A percentile compares a stretch with the other conserved stretches of the same genome.
Conservation (phyloP, 1,140 invertebrate species). For the Zaprionus nigranus region DNA sequence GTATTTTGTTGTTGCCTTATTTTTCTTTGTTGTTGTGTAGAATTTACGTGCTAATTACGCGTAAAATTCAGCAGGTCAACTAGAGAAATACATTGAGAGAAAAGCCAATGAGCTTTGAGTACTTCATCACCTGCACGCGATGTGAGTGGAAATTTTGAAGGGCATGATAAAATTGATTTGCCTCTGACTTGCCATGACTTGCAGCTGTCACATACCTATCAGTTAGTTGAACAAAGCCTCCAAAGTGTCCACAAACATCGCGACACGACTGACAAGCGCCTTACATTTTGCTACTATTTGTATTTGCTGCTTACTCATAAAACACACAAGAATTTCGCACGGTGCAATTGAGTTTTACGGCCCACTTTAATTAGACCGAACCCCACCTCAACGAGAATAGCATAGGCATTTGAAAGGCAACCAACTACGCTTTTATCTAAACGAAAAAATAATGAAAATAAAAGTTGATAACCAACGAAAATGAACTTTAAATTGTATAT, state of each 20-base stretch:
- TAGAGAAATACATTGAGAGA: conserved; percentile 27
- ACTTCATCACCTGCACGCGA: background rate
- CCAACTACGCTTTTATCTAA: conserved; percentile 35
- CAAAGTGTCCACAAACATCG: background rate
- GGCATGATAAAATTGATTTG: background rate
- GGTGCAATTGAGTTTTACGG: conserved; percentile 39
- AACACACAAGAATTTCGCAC: conserved; percentile 26
- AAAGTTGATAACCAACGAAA: conserved; percentile 65
- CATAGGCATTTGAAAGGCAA: conserved; percentile 31
- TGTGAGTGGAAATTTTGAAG: conserved; percentile 1
- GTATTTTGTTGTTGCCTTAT: conserved; percentile 17
- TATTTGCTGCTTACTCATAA: conserved; percentile 16
- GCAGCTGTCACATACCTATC: background rate
- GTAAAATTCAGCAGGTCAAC: conserved; percentile 45
- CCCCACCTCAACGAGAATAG: conserved; percentile 36
- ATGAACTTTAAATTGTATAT: conserved; percentile 53
- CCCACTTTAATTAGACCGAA: conserved; percentile 17
- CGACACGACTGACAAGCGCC: background rate
- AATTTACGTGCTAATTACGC: conserved; percentile 64
- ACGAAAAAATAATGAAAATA: conserved; percentile 36
- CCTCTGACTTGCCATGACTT: background rate
- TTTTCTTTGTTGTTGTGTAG: conserved; percentile 24
- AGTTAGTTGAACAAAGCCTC: background rate
- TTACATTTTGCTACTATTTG: background rate
- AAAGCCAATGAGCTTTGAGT: background rate